A percentile compares a stretch with the other conserved stretches of the same genome.
Conservation (phyloP, 2,113 vertebrate genomes). For the Dinomys branickii region DNA sequence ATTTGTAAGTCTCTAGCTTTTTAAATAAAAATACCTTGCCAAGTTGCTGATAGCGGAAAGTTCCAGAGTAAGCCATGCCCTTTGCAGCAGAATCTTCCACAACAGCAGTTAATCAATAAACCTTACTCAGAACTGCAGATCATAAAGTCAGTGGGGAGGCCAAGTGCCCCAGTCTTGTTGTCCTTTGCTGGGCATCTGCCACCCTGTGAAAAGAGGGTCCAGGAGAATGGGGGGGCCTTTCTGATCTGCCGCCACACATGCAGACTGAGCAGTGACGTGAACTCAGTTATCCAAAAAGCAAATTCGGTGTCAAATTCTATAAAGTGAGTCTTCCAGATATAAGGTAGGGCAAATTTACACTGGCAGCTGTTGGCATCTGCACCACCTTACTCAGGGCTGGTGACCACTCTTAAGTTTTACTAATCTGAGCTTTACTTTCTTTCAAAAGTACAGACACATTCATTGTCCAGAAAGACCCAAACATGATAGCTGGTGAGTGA, state of each 20-base stretch:
- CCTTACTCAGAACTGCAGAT: slow-evolving; percentile 32
- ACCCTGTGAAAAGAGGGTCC: slow-evolving; percentile 30
- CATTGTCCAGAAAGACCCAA: background rate
- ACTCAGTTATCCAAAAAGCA: slow-evolving; percentile 53
- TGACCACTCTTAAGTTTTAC: background rate
- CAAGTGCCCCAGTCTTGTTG: background rate
- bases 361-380: background rate
- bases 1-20: background rate
- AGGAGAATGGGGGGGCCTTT: background rate
- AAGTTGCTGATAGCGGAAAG: slow-evolving; percentile 40
- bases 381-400: background rate
- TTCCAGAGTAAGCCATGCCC: slow-evolving; percentile 32
- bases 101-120: slow-evolving; percentile 61
- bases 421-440: background rate
- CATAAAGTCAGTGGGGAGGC: slow-evolving; percentile 51
- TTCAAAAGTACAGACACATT: background rate
- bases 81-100: slow-evolving; percentile 55
- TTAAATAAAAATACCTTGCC: slow-evolving; percentile 26
- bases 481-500: background rate
- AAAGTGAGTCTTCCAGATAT: slow-evolving; percentile 30
- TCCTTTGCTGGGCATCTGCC: background rate
- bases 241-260: background rate
- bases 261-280: background rate
- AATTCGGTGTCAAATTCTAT: slow-evolving; percentile 50
- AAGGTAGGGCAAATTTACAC: background rate